Evolutionary conservation across 2,888 invertebrate species (phyloP).

Genomic region (Pollenia angustigena): DNA sequence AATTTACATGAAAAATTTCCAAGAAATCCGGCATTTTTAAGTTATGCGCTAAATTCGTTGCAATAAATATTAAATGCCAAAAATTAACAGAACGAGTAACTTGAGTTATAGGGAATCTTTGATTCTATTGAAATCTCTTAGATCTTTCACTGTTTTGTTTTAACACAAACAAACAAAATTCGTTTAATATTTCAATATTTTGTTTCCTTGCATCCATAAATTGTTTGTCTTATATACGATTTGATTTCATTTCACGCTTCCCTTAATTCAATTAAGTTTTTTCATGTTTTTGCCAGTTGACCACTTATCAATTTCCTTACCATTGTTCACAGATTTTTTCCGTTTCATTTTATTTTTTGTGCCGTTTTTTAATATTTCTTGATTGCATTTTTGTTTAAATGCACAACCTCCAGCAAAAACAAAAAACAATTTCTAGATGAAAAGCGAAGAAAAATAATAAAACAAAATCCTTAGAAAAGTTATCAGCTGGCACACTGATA

Average conservation of each 20-base stretch:
- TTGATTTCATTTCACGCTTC: slow-evolving; percentile 40
- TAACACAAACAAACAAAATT: background rate
- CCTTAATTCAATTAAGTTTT: slow-evolving; percentile 55
- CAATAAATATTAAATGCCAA: too few relatives aligned
- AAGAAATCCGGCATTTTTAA: too few relatives aligned
- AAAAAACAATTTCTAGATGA: background rate
- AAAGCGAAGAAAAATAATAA: background rate
- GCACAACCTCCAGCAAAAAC: slow-evolving; percentile 55
- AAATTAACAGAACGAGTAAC: too few relatives aligned
- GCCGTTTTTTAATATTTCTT: slow-evolving; percentile 37
- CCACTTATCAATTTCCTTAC: slow-evolving; percentile 71
- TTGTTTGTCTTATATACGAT: slow-evolving; percentile 22
- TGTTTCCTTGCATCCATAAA: background rate
- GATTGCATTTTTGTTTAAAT: slow-evolving; percentile 64
- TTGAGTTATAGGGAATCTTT: too few relatives aligned
- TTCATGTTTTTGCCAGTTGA: slow-evolving; percentile 40
- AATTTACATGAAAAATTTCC: too few relatives aligned
- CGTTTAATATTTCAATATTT: background rate
- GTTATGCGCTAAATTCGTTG: too few relatives aligned
- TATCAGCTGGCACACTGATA: slow-evolving; percentile 71
- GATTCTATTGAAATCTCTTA: too few relatives aligned
- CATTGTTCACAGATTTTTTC: slow-evolving; percentile 53
- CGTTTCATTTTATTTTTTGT: background rate
- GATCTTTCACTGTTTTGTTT: too few relatives aligned
- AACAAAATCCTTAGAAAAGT: slow-evolving; percentile 39